Percentiles rank a stretch among this genome's conserved stretches.
Conservation (phyloP, 2,888 invertebrate genomes). For the Synergus japonicus region DNA sequence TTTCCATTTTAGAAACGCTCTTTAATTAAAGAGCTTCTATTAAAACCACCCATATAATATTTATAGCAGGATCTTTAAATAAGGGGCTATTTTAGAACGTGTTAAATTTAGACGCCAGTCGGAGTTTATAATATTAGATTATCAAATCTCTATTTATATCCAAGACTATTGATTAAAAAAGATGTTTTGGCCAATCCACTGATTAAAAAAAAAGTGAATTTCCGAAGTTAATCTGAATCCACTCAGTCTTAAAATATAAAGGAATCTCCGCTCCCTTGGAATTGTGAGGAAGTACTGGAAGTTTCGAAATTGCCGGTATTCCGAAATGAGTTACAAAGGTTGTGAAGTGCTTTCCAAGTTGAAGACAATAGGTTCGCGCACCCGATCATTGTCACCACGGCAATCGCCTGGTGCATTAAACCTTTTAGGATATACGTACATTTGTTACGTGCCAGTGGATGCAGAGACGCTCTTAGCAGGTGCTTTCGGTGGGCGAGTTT, state of each 20-base stretch:
- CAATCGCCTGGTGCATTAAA: slow-evolving; percentile 54
- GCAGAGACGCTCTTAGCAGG: slow-evolving; percentile 70
- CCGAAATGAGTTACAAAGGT: slow-evolving; percentile 48
- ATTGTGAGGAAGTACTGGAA: slow-evolving; percentile 7
- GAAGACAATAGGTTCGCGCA: slow-evolving; percentile 51
- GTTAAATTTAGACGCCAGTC: no score
- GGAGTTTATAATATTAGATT: no score
- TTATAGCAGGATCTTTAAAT: no score
- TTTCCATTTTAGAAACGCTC: no score
- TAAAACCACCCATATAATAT: no score
- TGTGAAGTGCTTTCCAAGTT: slow-evolving; percentile 53
- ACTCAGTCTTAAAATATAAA: slow-evolving; percentile 17
- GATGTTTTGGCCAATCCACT: no score
- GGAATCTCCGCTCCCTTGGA: slow-evolving; percentile 11
- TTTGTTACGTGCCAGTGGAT: slow-evolving; percentile 55
- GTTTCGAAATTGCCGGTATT: slow-evolving; percentile 47
- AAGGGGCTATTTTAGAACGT: no score
- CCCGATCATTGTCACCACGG: slow-evolving; percentile 51
- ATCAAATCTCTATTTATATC: no score
- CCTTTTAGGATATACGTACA: slow-evolving; percentile 55
- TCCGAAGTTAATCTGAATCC: slow-evolving; percentile 1
- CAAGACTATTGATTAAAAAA: no score
- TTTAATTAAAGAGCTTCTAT: no score
- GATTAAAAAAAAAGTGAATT: no score
- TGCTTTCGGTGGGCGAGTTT: slow-evolving; percentile 67